Base-by-base conservation (phyloP, 2,888 invertebrate genomes). In the Helobdella robusta region DNA sequence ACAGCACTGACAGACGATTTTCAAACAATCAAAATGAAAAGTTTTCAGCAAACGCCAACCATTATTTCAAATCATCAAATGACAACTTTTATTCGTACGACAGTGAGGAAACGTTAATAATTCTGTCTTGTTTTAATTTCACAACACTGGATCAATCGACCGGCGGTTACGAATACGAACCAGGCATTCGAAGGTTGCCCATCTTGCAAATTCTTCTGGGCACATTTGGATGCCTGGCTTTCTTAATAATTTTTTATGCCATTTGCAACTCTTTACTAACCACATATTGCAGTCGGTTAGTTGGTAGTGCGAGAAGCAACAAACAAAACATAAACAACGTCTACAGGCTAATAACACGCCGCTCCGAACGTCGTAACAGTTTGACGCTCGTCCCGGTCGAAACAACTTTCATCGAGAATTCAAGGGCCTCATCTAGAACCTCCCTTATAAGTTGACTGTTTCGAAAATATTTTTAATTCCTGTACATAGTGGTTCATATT, bases 121-220 rank as follows among this genome's bases (percentile, higher is more conserved):
- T 28, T 8, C 56, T 56, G 25, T 25, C 28, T 5, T 56, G 56
- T n/a, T 56, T 56, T 28, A 28, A 56, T 11, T 30, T 56, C 25
- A 56, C 56, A 6, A 56, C 56, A 6, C 28, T 32, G 32, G 56
- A 56, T 32, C n/a, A 56, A 1, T 25, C 28, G 6, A 28, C 32
- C n/a, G n/a, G 30, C n/a, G 56, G 56, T 30, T 56, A 30, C 32
- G 56, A 56, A 18, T 32, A 30, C 5, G 56, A 56, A 32, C 56
- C 56, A 28, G 56, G 56, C 25, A 56, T 56, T 4, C 25, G 32
- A 1, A 56, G 28, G 32, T n/a, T 56, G n/a, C 56, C 56, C n/a
- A 8, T 56, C 6, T 32, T 56, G 4, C 56, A 56, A 18, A 56
- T 56, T n/a, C 56, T 56, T n/a, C 56, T 56, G 28, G 56, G 56